These are phyloP conservation scores for Nesidiocoris tenuis DNA, from an alignment of 2,888 invertebrate genomes.

Conservation along the genomic window DNA sequence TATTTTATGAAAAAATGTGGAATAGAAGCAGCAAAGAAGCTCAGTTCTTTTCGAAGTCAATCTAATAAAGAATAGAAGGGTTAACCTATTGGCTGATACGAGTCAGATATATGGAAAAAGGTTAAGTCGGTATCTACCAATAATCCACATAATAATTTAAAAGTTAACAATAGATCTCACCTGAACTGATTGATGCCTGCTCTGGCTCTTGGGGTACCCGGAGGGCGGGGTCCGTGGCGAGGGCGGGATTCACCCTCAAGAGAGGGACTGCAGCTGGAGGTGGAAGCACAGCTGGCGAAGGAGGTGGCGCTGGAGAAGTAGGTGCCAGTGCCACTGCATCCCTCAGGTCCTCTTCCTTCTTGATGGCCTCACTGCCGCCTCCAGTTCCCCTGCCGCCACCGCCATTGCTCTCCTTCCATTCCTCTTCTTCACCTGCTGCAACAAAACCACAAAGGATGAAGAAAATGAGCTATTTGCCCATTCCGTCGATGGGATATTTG, in stretches of 20 bases:
- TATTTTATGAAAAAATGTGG: no score
- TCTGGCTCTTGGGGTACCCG: slow-evolving; percentile 55
- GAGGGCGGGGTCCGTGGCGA: slow-evolving; percentile 77
- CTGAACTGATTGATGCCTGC: slow-evolving; percentile 47
- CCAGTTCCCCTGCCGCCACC: slow-evolving; percentile 44
- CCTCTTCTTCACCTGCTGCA: slow-evolving; percentile 51
- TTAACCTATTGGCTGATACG: no score
- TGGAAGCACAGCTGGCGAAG: not conserved
- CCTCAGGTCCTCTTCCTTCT: slow-evolving; percentile 47
- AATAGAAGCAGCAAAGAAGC: no score
- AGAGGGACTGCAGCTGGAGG: slow-evolving; percentile 57
- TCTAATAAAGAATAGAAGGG: no score
- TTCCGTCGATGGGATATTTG: no score
- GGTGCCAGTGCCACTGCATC: slow-evolving; percentile 42
- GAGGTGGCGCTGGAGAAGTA: slow-evolving; percentile 55
- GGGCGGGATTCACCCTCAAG: slow-evolving; percentile 72
- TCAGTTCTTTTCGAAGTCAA: no score
- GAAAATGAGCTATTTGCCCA: no score
- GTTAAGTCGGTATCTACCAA: no score
- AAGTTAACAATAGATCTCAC: no score
- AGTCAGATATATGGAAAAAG: no score
- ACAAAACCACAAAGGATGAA: no score
- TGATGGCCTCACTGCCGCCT: slow-evolving; percentile 22
- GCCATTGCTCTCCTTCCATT: slow-evolving; percentile 48
- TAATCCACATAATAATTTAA: no score